Evolutionary conservation across 2,888 invertebrate genomes (phyloP).

Genomic region (Nymphalis urticae): DNA sequence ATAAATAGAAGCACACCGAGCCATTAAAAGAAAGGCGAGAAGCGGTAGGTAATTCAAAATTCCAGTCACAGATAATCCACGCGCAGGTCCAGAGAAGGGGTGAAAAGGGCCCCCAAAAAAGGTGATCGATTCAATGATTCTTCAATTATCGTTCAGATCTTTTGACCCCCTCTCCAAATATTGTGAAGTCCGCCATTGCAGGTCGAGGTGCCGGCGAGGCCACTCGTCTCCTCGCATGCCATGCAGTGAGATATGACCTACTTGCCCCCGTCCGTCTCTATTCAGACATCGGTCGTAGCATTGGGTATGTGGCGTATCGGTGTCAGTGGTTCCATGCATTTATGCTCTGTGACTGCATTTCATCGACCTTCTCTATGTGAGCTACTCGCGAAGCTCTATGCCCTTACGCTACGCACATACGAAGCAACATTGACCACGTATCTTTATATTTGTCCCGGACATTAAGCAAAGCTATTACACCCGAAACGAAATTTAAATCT

Average conservation of each 20-base stretch:
- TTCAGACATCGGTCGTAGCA: slow-evolving; percentile 55
- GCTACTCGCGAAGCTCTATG: slow-evolving; percentile 66
- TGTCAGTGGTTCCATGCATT: slow-evolving; percentile 53
- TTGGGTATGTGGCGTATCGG: slow-evolving; percentile 29
- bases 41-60: slow-evolving; percentile 75
- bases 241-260: slow-evolving; percentile 56
- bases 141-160: slow-evolving; percentile 14
- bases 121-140: slow-evolving; percentile 2
- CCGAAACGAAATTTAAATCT: not conserved
- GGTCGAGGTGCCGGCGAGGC: slow-evolving; percentile 37
- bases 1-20: slow-evolving; percentile 77
- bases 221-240: slow-evolving; percentile 49
- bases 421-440: slow-evolving; percentile 65
- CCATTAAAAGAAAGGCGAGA: slow-evolving; percentile 73
- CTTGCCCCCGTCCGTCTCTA: slow-evolving; percentile 60
- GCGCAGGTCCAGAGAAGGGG: slow-evolving; percentile 36
- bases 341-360: slow-evolving; percentile 70
- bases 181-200: slow-evolving; percentile 34
- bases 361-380: slow-evolving; percentile 57
- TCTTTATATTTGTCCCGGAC: slow-evolving; percentile 32
- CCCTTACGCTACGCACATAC: slow-evolving; percentile 58
- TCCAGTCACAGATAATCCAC: slow-evolving; percentile 70
- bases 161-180: slow-evolving; percentile 32
- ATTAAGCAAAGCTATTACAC: slow-evolving; percentile 35
- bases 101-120: slow-evolving; percentile 29